These are phyloP conservation scores for Carassius carassius DNA, from an alignment of 2,113 vertebrate genomes.

Conservation along the genomic window DNA sequence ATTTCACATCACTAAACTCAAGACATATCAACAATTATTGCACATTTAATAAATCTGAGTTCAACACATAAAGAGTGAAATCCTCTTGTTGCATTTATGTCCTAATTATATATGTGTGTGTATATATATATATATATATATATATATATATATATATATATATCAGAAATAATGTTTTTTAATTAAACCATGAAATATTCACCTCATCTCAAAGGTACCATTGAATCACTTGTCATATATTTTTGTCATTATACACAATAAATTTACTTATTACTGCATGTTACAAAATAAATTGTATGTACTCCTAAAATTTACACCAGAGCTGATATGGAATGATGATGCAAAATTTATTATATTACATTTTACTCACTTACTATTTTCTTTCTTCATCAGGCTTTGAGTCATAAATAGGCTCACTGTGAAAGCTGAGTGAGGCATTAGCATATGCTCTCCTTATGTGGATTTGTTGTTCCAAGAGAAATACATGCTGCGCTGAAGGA, in stretches of 20 bases:
- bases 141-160: too few relatives aligned
- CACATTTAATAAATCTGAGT: neutral
- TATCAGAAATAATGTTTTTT: neutral
- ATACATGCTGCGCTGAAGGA: constrained; percentile 14
- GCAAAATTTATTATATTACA: neutral
- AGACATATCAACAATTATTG: neutral
- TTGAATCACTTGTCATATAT: neutral
- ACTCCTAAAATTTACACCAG: too few relatives aligned
- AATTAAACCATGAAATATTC: neutral
- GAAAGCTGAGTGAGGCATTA: constrained; percentile 24
- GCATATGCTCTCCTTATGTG: constrained; percentile 30
- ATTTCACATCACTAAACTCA: constrained; percentile 20
- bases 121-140: too few relatives aligned
- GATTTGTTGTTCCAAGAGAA: constrained; percentile 24
- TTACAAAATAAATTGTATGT: too few relatives aligned
- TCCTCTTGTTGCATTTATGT: neutral
- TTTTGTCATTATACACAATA: neutral
- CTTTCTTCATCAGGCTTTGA: neutral
- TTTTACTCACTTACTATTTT: neutral
- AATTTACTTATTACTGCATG: neutral
- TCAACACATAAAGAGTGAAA: neutral
- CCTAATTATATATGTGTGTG: neutral
- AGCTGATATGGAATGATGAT: neutral
- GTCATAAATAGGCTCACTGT: neutral
- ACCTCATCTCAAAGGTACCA: neutral